A percentile compares a stretch with the other conserved stretches of the same genome.
phyloP scores from a whole-genome alignment of 2,888 invertebrate genomes.

The Macroteleia sp. region DNA sequence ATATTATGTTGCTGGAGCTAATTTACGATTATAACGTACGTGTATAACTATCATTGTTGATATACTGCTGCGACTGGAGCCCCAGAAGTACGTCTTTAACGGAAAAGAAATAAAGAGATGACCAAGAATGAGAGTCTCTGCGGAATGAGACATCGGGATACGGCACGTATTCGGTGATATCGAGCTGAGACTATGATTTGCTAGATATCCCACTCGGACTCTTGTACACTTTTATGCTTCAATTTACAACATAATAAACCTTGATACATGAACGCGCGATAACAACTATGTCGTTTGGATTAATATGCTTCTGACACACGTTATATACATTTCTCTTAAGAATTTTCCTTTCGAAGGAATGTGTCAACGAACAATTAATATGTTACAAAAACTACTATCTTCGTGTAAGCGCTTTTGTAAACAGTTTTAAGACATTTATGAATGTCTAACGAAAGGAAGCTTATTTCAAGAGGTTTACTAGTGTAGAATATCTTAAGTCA shows the following conservation, averaged over 20 bases:
- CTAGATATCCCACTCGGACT: constrained; percentile 17
- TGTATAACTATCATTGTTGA: constrained; percentile 84
- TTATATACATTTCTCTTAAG: constrained; percentile 6
- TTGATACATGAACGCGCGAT: constrained; percentile 33
- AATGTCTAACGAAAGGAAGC: too few relatives aligned
- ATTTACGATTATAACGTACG: constrained; percentile 84
- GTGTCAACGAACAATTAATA: too few relatives aligned
- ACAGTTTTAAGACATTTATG: too few relatives aligned
- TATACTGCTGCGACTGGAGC: constrained; percentile 79
- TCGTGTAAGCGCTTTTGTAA: too few relatives aligned
- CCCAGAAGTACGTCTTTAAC: constrained; percentile 71
- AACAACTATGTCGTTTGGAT: constrained; percentile 28
- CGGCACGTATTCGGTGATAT: constrained; percentile 14
- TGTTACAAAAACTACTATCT: too few relatives aligned
- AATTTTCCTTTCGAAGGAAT: background rate
- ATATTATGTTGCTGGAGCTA: constrained; percentile 84
- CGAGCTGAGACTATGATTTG: constrained; percentile 47
- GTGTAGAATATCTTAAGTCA: too few relatives aligned
- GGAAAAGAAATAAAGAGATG: constrained; percentile 61
- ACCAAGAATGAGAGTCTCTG: background rate
- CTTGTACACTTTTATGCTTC: constrained; percentile 16
- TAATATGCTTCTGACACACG: constrained; percentile 5
- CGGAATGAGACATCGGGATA: constrained; percentile 42
- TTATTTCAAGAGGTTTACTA: too few relatives aligned
- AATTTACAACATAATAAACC: constrained; percentile 49